Percentiles rank a stretch among this genome's conserved stretches.
Evolutionary conservation across 2,888 invertebrate species (phyloP).

Genomic region (Xanthia icteritia): DNA sequence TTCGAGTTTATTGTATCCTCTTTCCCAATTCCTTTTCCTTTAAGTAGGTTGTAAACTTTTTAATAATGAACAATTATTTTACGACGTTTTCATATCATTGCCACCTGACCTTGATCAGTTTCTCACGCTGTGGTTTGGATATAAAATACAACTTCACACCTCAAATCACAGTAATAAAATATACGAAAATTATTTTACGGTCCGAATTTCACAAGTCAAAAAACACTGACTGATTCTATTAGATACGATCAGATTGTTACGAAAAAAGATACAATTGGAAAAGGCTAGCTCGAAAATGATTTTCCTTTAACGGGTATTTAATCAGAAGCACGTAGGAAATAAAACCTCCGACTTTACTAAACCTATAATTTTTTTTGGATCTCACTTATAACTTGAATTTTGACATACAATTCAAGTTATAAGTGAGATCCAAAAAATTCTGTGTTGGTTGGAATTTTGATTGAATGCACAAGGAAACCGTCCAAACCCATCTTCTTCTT

Average conservation of each 20-base stretch:
- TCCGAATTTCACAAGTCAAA: background rate
- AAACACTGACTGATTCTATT: background rate
- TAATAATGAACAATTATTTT: conserved; percentile 11
- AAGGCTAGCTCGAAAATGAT: background rate
- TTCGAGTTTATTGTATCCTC: background rate
- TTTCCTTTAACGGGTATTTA: background rate
- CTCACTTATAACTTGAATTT: no score
- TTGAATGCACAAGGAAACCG: background rate
- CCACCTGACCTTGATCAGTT: conserved; percentile 22
- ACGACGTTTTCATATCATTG: background rate
- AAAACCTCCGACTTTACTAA: background rate
- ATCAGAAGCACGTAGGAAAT: background rate
- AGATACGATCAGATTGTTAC: background rate
- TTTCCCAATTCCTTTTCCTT: conserved; percentile 8
- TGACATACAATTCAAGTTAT: background rate
- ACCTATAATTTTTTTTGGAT: no score
- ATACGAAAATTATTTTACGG: background rate
- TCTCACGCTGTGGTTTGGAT: conserved; percentile 29
- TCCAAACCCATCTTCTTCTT: background rate
- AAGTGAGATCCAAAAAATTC: no score
- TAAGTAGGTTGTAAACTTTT: conserved; percentile 1
- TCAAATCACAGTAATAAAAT: conserved; percentile 16
- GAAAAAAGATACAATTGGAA: background rate
- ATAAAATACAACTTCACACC: conserved; percentile 39
- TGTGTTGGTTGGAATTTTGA: background rate